Base-by-base conservation (phyloP, 2,888 invertebrate genomes). In the Scelioninae gen. 1 region DNA sequence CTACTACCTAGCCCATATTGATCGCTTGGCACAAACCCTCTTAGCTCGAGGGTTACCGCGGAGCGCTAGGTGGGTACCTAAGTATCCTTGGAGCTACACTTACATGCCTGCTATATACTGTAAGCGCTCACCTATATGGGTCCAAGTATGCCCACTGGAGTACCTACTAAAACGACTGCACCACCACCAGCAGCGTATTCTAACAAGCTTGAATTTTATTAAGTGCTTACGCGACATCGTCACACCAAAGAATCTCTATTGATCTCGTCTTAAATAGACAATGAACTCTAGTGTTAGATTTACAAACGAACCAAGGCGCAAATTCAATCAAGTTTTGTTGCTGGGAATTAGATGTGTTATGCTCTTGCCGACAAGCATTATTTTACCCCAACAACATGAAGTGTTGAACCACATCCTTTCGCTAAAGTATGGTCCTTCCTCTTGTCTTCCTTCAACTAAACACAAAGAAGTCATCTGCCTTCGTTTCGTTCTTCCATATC, bases 21-120 rank as follows among this genome's bases (percentile, higher is more conserved):
- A 91, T 91, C 91, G 90, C 71, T 10, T 85, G 87, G 85, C 87
- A 86, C 87, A 87, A 89, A 88, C 89, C 90, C 89, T 90, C 88
- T 90, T 89, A 86, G 86, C 88, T 84, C 77, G 85, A 87, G 86
- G 87, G 86, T 85, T 84, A 82, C 88, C 85, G 76, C 83, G 85
- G 85, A 87, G 86, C 87, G 87, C 86, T 86, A 86, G 82, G 88
- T 88, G 86, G 86, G 69, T 75, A 79, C 79, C 82, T 76, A 85
- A 80, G 83, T 83, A 83, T 78, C 80, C 84, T 84, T 80, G 75
- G 63, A 56, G 81, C 87, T 87, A 88, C 87, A 88, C 89, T 88
- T 87, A 86, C 86, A 77, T 83, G 58, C 82, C 75, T 76, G 69
- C 84, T 85, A 82, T 86, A 85, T 79, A 74, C 62, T 62, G 15